Evolutionary conservation across 1,140 invertebrate species (phyloP).

Genomic region (Camponotus floridanus): DNA sequence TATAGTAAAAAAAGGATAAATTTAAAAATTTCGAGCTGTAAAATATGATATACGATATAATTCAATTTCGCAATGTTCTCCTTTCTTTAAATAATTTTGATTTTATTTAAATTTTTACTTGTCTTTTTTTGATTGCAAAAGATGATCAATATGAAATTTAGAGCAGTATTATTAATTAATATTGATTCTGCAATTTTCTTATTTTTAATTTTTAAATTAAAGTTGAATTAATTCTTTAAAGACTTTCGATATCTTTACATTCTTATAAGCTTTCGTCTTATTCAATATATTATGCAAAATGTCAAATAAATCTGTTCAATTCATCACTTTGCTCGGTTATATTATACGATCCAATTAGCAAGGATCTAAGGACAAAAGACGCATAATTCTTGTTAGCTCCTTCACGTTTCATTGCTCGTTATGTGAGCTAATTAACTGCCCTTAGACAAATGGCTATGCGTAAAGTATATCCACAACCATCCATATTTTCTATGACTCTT

Average conservation of each 20-base stretch:
- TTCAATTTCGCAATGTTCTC: not conserved
- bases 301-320: constrained; percentile 69
- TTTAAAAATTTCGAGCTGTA: not conserved
- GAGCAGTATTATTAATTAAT: constrained; percentile 1
- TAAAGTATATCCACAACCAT: constrained; percentile 20
- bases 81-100: not conserved
- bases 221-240: not conserved
- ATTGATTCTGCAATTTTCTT: not conserved
- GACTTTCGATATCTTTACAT: not conserved
- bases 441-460: constrained; percentile 37
- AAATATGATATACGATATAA: not conserved
- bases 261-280: constrained; percentile 18
- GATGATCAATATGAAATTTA: not conserved
- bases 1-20: too few relatives aligned
- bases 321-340: constrained; percentile 70
- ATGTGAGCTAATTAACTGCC: constrained; percentile 69
- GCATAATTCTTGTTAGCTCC: constrained; percentile 73
- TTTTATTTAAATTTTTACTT: not conserved
- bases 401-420: constrained; percentile 65
- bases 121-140: not conserved
- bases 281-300: constrained; percentile 57
- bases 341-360: constrained; percentile 73
- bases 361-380: constrained; percentile 67
- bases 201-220: not conserved
- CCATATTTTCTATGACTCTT: constrained; percentile 24